A percentile compares a stretch with the other conserved stretches of the same genome.
phyloP scores from a whole-genome alignment of 1,140 invertebrate genomes.

The Dolichoris vasculosae region DNA sequence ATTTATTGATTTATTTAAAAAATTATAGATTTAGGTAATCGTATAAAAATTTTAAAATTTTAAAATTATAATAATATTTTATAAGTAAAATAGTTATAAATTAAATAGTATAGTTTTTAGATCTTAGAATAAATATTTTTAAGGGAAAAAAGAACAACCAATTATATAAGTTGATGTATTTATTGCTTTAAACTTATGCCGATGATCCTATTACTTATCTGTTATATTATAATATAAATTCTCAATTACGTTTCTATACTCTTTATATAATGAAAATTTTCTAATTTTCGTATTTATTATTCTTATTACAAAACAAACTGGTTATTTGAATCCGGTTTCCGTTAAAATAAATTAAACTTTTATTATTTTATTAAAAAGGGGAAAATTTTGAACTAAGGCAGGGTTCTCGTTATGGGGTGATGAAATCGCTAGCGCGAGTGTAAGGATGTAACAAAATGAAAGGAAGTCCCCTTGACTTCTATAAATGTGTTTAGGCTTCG shows the following conservation, averaged over 20 bases:
- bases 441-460: conserved; percentile 50
- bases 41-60: too few species aligned
- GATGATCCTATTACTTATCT: not conserved
- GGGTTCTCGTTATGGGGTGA: not conserved
- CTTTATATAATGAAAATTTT: not conserved
- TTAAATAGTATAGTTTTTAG: too few species aligned
- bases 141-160: too few species aligned
- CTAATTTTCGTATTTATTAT: not conserved
- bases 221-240: not conserved
- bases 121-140: too few species aligned
- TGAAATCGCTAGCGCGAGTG: not conserved
- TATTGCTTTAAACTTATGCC: too few species aligned
- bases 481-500: conserved; percentile 56
- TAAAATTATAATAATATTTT: too few species aligned
- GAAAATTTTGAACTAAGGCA: not conserved
- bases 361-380: not conserved
- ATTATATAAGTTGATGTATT: too few species aligned
- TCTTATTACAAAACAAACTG: not conserved
- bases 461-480: conserved; percentile 46
- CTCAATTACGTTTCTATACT: not conserved
- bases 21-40: too few species aligned
- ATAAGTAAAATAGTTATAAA: too few species aligned
- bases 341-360: not conserved
- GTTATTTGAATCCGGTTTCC: not conserved
- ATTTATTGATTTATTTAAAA: too few species aligned